Evolutionary conservation across 2,113 vertebrate species (phyloP).

Genomic region (Calidris pugnax): DNA sequence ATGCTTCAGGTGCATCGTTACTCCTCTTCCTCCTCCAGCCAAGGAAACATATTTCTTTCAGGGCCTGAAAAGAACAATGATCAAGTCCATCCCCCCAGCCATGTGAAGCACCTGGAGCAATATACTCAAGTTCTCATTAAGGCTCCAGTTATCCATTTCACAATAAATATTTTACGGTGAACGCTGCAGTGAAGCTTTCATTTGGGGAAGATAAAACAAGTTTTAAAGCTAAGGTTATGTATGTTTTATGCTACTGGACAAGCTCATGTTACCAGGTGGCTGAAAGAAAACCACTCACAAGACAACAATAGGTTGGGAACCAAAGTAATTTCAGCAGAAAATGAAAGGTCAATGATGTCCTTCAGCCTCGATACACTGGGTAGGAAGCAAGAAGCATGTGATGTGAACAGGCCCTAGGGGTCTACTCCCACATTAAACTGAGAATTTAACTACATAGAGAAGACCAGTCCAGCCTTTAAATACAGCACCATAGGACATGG

Average conservation of each 20-base stretch:
- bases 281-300: neutral
- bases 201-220: neutral
- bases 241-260: neutral
- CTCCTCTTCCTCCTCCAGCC: neutral
- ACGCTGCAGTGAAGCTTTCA: constrained; percentile 12
- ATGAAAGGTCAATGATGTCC: neutral
- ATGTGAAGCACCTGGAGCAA: neutral
- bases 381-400: neutral
- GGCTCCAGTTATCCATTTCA: constrained; percentile 46
- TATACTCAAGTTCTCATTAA: constrained; percentile 3
- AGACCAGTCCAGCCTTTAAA: neutral
- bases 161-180: constrained; percentile 66
- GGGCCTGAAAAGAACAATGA: neutral
- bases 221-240: neutral
- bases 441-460: neutral
- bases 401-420: neutral
- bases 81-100: neutral
- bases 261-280: neutral
- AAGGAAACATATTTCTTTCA: neutral
- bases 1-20: neutral
- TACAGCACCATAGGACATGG: neutral
- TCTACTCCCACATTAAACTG: neutral
- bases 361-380: neutral
- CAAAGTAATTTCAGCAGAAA: neutral
- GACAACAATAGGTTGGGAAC: neutral